A percentile compares a stretch with the other conserved stretches of the same genome.
Conservation (phyloP, 2,113 vertebrate genomes). For the Anas platyrhynchos region DNA sequence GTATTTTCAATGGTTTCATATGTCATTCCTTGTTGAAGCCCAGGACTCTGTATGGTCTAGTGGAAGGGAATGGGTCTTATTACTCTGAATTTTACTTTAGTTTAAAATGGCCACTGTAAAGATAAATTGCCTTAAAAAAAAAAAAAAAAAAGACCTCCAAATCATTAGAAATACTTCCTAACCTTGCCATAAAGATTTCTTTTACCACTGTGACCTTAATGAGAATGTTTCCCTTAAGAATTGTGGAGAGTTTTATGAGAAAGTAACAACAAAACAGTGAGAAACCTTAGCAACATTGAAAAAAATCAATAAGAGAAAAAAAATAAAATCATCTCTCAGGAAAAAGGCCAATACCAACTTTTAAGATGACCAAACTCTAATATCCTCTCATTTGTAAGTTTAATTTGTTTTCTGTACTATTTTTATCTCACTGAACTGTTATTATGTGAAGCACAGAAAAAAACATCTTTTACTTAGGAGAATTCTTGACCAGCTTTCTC, state of each 20-base stretch:
- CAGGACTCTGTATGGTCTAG: background rate
- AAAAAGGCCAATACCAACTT: conserved; percentile 57
- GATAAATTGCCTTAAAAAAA: conserved; percentile 53
- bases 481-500: conserved; percentile 52
- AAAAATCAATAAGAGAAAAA: background rate
- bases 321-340: background rate
- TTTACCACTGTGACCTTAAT: conserved; percentile 32
- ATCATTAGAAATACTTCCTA: conserved; percentile 31
- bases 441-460: conserved; percentile 39
- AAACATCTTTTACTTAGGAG: conserved; percentile 23
- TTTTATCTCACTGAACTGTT: conserved; percentile 56
- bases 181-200: conserved; percentile 8
- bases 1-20: background rate
- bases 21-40: background rate
- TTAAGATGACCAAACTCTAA: conserved; percentile 50
- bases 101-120: conserved; percentile 36
- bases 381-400: conserved; percentile 67
- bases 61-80: conserved; percentile 34
- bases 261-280: conserved; percentile 35
- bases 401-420: conserved; percentile 66
- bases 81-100: conserved; percentile 15
- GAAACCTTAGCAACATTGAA: background rate
- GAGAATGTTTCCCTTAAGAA: conserved; percentile 41
- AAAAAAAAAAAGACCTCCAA: background rate
- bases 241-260: conserved; percentile 4